phyloP scores from a whole-genome alignment of 2,113 vertebrate species.

The Copsychus sechellarum region DNA sequence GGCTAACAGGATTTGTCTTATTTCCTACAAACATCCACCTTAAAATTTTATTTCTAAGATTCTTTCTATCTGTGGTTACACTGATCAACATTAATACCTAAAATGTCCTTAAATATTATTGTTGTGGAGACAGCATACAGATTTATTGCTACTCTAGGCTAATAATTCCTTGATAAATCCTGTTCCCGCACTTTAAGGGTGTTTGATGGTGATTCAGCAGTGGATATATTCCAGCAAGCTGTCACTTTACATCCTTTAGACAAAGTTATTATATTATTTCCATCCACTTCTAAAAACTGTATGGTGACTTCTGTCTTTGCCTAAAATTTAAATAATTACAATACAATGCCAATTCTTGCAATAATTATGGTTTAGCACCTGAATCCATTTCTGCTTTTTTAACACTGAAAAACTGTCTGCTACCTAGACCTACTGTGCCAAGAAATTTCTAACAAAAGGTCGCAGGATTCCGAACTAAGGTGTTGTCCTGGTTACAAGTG shows the following conservation, averaged over 20 bases:
- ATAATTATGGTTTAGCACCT: background rate
- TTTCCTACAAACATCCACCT: background rate
- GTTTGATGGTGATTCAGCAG: background rate
- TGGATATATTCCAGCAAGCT: background rate
- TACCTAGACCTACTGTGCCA: background rate
- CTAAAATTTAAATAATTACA: background rate
- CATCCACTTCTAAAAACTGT: background rate
- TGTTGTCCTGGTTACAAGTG: too few relatives aligned
- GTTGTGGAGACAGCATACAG: background rate
- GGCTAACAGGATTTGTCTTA: background rate
- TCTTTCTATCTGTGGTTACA: background rate
- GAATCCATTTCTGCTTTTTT: background rate
- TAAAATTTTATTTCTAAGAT: background rate
- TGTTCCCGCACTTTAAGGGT: background rate
- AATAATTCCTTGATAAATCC: background rate
- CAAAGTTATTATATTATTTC: background rate
- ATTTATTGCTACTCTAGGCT: background rate
- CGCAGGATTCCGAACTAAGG: background rate
- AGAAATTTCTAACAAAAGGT: background rate
- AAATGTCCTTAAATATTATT: background rate
- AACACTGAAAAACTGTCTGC: background rate
- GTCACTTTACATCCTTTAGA: background rate
- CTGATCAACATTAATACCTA: constrained; percentile 11
- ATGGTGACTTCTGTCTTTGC: background rate
- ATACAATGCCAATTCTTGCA: background rate